Percentiles rank a stretch among this genome's conserved stretches.
Evolutionary conservation across 2,797 vertebrate genomes (phyloP).

Genomic region (Leptoclinus maculatus): DNA sequence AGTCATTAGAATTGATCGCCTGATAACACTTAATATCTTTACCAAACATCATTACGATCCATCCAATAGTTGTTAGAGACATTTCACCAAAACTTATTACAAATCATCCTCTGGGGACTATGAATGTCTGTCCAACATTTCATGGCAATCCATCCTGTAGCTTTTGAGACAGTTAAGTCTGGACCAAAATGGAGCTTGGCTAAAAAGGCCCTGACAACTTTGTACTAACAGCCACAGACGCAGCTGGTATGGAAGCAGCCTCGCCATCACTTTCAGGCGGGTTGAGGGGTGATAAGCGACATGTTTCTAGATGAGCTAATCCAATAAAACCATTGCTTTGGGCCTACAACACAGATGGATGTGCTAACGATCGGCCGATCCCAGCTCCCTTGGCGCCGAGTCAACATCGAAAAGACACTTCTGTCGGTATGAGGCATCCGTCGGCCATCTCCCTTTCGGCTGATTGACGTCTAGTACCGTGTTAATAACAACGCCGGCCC

Average conservation of each 20-base stretch:
- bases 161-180: not conserved
- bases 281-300: not conserved
- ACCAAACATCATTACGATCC: not conserved
- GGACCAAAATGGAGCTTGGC: not conserved
- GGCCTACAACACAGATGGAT: conserved; percentile 49
- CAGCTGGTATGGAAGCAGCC: not conserved
- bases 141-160: not conserved
- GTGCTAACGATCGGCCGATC: conserved; percentile 41
- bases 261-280: conserved; percentile 1
- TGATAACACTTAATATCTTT: not conserved
- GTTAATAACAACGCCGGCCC: conserved; percentile 28
- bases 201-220: not conserved
- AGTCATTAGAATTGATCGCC: not conserved
- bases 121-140: not conserved
- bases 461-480: conserved; percentile 36
- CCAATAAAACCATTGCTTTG: conserved; percentile 44
- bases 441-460: conserved; percentile 7
- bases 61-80: not conserved
- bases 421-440: conserved; percentile 8
- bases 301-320: conserved; percentile 35
- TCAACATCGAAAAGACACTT: conserved; percentile 37
- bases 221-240: conserved; percentile 9
- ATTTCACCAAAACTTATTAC: not conserved
- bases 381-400: conserved; percentile 15
- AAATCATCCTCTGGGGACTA: not conserved